A percentile compares a stretch with the other conserved stretches of the same genome.
phyloP scores from a whole-genome alignment of 2,888 invertebrate genomes.

The Bibio marci region DNA sequence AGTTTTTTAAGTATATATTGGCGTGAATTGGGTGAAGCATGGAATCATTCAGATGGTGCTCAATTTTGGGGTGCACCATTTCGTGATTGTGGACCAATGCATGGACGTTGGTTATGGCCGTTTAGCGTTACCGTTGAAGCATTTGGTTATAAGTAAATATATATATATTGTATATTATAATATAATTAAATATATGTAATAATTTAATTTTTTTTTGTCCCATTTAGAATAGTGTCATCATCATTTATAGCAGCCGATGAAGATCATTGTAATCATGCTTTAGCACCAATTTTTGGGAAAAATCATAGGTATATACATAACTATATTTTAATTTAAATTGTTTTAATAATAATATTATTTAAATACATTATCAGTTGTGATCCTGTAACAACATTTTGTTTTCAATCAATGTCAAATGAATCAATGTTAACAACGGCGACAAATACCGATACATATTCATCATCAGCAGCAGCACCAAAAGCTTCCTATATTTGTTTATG shows the following conservation, averaged over 20 bases:
- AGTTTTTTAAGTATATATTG: constrained; percentile 27
- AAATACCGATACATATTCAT: constrained; percentile 16
- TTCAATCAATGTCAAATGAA: constrained; percentile 11
- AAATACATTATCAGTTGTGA: constrained; percentile 21
- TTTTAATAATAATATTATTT: background rate
- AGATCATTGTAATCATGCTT: constrained; percentile 54
- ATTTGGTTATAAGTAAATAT: constrained; percentile 24
- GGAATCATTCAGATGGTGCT: constrained; percentile 27
- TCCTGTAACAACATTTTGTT: constrained; percentile 29
- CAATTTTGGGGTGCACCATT: constrained; percentile 30
- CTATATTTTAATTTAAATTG: background rate
- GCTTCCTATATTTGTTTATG: constrained; percentile 46
- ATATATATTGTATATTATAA: background rate
- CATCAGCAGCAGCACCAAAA: constrained; percentile 20
- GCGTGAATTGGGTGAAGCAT: constrained; percentile 28
- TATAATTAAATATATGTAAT: background rate
- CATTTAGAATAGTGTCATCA: constrained; percentile 39
- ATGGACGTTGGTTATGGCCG: constrained; percentile 29
- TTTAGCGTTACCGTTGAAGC: constrained; percentile 28
- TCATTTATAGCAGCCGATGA: constrained; percentile 41
- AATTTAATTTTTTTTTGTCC: background rate
- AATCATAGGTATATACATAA: constrained; percentile 32
- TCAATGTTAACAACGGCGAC: background rate
- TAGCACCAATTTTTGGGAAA: constrained; percentile 49
- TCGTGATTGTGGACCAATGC: constrained; percentile 26